phyloP scores from a whole-genome alignment of 2,797 vertebrate species.

The Eulemur rubriventer region DNA sequence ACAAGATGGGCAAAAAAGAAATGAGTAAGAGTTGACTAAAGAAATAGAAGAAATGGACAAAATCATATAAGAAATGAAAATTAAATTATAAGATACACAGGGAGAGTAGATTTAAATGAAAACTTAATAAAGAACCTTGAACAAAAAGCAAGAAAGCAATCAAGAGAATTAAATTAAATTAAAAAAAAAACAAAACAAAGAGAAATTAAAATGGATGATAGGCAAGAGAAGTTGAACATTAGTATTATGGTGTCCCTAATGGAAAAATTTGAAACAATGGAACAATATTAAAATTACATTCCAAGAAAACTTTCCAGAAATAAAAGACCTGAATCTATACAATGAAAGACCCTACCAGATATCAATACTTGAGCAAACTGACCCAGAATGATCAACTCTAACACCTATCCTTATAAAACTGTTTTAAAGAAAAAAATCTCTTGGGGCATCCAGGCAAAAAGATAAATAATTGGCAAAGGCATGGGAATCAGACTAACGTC shows the following conservation, averaged over 20 bases:
- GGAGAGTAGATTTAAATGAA: neutral
- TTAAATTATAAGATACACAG: neutral
- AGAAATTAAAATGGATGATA: neutral
- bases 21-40: neutral
- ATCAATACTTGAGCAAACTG: neutral
- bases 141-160: neutral
- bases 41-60: neutral
- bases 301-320: neutral
- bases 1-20: neutral
- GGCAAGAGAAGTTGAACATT: neutral
- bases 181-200: neutral
- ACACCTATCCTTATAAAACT: neutral
- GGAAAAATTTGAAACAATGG: neutral
- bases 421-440: neutral
- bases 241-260: neutral
- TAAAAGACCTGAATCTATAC: neutral
- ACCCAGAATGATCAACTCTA: neutral
- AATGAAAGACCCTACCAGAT: neutral
- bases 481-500: neutral
- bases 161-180: neutral
- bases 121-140: neutral
- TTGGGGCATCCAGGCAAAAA: neutral
- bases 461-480: neutral
- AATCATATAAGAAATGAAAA: neutral
- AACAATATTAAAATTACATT: neutral